A percentile compares a stretch with the other conserved stretches of the same genome.
Conservation (phyloP, 2,113 vertebrate species). For the Leptocoma aspasia region DNA sequence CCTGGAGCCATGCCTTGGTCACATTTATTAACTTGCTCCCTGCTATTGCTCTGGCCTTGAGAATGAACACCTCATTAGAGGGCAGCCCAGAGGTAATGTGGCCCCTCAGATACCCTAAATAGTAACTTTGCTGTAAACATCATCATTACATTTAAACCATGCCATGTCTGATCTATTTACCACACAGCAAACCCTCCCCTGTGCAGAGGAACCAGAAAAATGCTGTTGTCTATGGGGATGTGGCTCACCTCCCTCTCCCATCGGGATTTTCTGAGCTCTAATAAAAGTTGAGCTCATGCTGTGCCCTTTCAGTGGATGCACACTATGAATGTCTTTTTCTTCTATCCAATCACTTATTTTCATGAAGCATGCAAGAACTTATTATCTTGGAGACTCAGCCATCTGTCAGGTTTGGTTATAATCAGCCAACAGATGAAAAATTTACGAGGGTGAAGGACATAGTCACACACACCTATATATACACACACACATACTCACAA, state of each 20-base stretch:
- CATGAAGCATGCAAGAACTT: neutral
- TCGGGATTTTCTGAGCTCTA: neutral
- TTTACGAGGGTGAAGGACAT: neutral
- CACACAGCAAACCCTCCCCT: neutral
- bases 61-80: neutral
- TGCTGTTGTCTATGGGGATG: neutral
- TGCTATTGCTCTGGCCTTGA: neutral
- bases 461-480: slow-evolving; percentile 3
- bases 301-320: neutral
- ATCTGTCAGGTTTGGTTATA: slow-evolving; percentile 33
- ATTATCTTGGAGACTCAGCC: neutral
- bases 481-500: neutral
- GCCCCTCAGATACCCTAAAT: neutral
- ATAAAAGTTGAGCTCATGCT: neutral
- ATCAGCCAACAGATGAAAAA: slow-evolving; percentile 25
- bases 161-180: neutral
- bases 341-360: neutral
- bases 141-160: neutral
- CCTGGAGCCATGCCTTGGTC: neutral
- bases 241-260: neutral
- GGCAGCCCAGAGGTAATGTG: neutral
- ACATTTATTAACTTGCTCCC: neutral
- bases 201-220: neutral
- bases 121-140: neutral
- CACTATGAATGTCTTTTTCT: neutral